phyloP scores from a whole-genome alignment of 30 jellyfish, hydroid and myxozoan species.

The Aurelia aurita complex sp. Pacific region DNA sequence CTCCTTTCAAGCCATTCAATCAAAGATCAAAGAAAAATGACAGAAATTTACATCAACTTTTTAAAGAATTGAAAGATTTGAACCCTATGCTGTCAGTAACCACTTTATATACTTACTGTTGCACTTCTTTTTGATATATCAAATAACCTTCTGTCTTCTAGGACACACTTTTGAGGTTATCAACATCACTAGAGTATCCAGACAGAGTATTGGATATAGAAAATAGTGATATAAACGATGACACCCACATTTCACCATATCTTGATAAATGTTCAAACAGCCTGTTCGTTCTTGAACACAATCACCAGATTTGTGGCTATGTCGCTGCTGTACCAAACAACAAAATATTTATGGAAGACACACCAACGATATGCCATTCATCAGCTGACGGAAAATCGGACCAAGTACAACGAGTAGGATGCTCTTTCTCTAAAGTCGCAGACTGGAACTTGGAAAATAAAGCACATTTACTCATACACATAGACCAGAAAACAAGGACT shows the following conservation, averaged over 20 bases:
- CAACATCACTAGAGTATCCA: conserved; percentile 32
- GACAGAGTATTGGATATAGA: conserved; percentile 31
- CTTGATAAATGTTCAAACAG: conserved; percentile 70
- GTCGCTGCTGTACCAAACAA: conserved; percentile 93
- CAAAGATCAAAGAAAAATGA: too few relatives aligned
- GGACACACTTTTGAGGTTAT: conserved; percentile 69
- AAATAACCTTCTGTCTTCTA: conserved; percentile 6
- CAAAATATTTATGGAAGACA: conserved; percentile 65
- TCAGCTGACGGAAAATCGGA: conserved; percentile 33
- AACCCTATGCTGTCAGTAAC: too few relatives aligned
- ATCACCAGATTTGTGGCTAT: conserved; percentile 85
- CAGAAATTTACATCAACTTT: too few relatives aligned
- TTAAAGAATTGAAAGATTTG: too few relatives aligned
- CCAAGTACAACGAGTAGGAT: not conserved
- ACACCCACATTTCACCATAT: conserved; percentile 65
- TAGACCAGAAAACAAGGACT: conserved; percentile 62
- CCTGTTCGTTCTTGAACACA: conserved; percentile 80
- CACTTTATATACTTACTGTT: too few relatives aligned
- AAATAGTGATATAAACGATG: conserved; percentile 43
- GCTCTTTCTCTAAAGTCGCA: conserved; percentile 31
- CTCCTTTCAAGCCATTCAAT: too few relatives aligned
- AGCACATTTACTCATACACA: conserved; percentile 72
- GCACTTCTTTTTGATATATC: too few relatives aligned
- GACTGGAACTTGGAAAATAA: conserved; percentile 74
- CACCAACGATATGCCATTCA: conserved; percentile 42